Evolutionary conservation across 1,140 invertebrate species (phyloP), one percentile per base, ranked within the genome.

Genomic region (Hypsibius dujardini): DNA sequence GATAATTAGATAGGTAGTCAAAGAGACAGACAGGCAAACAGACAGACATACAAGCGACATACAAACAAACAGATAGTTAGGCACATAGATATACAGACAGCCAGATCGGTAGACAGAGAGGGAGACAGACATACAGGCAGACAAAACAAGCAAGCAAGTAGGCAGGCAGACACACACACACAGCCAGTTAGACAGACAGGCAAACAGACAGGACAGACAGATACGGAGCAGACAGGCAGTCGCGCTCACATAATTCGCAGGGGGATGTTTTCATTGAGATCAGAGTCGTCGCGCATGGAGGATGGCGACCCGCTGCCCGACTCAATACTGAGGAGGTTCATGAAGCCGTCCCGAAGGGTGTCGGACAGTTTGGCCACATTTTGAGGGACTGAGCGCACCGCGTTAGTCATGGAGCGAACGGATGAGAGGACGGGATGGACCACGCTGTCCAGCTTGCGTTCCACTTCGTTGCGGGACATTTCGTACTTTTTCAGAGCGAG

Each of bases 201-300:
- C n/a, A n/a, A n/a, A n/a, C n/a, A n/a, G n/a, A n/a, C n/a, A n/a
- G n/a, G n/a, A n/a, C n/a, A n/a, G n/a, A n/a, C n/a, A n/a, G n/a
- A n/a, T n/a, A n/a, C n/a, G n/a, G n/a, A n/a, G n/a, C n/a, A n/a
- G n/a, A n/a, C n/a, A n/a, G n/a, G n/a, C n/a, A n/a, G n/a, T n/a
- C n/a, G n/a, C n/a, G n/a, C n/a, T n/a, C n/a, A n/a, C n/a, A 93
- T 85, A 74, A 93, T 90, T 74, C 89, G 82, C 70, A 93, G 78
- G 15, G 90, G 90, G 80, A 93, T 90, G 79, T 90, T 91, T 75
- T 91, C 88, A 75, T 86, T 62, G 70, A 70, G 12, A 7, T 70
- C 70, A 47, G 12, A 3, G 42, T 73, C 76, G 70, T 73, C 7
- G 28, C 40, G 40, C 7, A 46, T 59, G 56, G 40, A 42, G 73